A percentile compares a stretch with the other conserved stretches of the same genome.
Evolutionary conservation across 2,888 invertebrate genomes (phyloP).

Genomic region (Nasonovia ribisnigri): DNA sequence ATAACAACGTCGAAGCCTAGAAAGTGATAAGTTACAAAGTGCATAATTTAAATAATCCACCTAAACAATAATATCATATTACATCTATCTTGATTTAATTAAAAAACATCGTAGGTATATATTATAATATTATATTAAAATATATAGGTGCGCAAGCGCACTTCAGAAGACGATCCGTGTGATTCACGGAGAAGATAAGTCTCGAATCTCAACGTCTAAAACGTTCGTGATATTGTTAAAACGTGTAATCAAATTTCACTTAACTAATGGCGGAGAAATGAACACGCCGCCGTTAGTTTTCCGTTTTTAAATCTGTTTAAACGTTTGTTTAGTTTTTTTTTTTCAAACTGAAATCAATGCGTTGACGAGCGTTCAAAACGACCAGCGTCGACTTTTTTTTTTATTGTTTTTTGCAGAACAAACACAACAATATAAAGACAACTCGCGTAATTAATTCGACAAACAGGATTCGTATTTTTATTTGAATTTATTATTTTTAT

Average conservation of each 20-base stretch:
- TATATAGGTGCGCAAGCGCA: background rate
- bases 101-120: background rate
- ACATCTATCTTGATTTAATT: conserved; percentile 43
- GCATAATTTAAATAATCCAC: conserved; percentile 51
- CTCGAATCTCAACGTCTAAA: background rate
- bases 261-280: background rate
- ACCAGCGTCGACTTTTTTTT: background rate
- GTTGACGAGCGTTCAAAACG: background rate
- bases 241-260: background rate
- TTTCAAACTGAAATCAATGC: background rate
- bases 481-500: background rate
- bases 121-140: background rate
- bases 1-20: conserved; percentile 40
- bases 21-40: conserved; percentile 54
- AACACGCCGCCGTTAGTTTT: background rate
- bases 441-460: background rate
- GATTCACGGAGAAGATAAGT: conserved; percentile 3
- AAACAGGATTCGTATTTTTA: background rate
- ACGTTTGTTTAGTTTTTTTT: background rate
- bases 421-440: background rate
- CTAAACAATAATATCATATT: conserved; percentile 35
- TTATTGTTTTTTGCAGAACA: background rate
- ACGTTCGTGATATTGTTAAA: background rate
- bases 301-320: background rate
- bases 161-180: background rate